Percentiles rank a stretch among this genome's conserved stretches.
These are phyloP conservation scores for Notospermus geniculatus DNA, from an alignment of 1,140 invertebrate genomes.

Conservation along the genomic window DNA sequence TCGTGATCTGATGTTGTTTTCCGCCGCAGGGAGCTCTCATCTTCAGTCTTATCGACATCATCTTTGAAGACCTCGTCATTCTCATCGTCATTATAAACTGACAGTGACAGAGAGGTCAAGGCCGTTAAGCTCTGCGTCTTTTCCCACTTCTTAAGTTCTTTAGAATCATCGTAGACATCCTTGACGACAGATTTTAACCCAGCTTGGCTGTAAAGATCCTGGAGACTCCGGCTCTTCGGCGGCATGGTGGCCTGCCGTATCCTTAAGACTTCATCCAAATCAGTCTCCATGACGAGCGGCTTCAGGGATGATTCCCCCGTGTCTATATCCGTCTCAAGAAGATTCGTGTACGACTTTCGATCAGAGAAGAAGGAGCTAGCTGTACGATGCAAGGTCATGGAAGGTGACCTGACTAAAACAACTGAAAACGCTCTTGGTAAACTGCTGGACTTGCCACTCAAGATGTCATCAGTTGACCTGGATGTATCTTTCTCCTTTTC, in stretches of 20 bases:
- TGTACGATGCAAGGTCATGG: not conserved
- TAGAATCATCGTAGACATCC: too few relatives aligned
- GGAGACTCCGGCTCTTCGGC: not conserved
- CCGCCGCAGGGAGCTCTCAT: slow-evolving; percentile 69
- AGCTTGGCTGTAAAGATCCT: not conserved
- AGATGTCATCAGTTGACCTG: too few relatives aligned
- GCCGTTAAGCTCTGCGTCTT: slow-evolving; percentile 11
- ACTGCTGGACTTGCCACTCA: too few relatives aligned
- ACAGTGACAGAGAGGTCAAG: not conserved
- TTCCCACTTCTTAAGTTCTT: not conserved
- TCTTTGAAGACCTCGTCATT: not conserved
- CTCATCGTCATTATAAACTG: slow-evolving; percentile 44
- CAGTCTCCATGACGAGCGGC: slow-evolving; percentile 11
- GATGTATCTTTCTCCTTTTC: too few relatives aligned
- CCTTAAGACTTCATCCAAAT: slow-evolving; percentile 9
- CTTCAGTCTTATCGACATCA: too few relatives aligned
- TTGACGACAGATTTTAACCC: too few relatives aligned
- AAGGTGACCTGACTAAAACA: not conserved
- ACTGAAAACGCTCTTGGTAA: not conserved
- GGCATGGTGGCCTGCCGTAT: not conserved
- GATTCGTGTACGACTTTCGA: slow-evolving; percentile 4
- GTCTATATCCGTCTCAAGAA: slow-evolving; percentile 14
- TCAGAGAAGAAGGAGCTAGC: slow-evolving; percentile 10
- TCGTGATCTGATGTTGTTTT: slow-evolving; percentile 71
- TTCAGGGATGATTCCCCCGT: slow-evolving; percentile 5